A percentile compares a stretch with the other conserved stretches of the same genome.
phyloP scores from a whole-genome alignment of 2,113 vertebrate genomes.

The Pteruthius melanotis region DNA sequence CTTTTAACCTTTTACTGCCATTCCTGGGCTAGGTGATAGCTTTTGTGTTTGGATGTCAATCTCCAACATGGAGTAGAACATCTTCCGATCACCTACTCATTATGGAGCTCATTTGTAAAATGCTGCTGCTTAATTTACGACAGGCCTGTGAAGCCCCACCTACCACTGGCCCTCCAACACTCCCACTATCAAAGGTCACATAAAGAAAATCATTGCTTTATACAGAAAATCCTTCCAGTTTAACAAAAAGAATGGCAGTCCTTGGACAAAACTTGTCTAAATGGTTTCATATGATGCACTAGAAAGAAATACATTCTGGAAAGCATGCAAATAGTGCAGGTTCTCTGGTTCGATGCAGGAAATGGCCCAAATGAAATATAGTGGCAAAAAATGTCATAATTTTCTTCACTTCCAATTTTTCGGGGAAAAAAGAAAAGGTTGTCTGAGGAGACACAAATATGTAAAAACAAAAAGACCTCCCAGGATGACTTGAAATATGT shows the following conservation, averaged over 20 bases:
- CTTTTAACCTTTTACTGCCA: slow-evolving; percentile 15
- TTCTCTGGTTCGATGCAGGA: neutral
- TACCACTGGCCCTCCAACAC: neutral
- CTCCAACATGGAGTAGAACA: neutral
- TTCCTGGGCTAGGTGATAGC: neutral
- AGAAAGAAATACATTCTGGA: neutral
- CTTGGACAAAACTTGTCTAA: neutral
- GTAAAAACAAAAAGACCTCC: slow-evolving; percentile 55
- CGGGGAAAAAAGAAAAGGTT: neutral
- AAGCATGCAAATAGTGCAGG: neutral
- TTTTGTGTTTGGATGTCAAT: neutral
- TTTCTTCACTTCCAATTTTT: neutral
- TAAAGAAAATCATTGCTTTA: neutral
- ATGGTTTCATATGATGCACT: neutral
- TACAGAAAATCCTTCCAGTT: neutral
- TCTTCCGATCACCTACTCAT: neutral
- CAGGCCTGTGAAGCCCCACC: neutral
- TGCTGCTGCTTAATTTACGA: neutral
- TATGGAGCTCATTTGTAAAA: neutral
- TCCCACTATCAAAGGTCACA: neutral
- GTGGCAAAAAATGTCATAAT: neutral
- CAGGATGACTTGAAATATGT: slow-evolving; percentile 48
- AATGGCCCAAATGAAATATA: neutral
- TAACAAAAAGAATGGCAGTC: neutral
- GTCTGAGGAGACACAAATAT: slow-evolving; percentile 29